Conservation (phyloP, 2,113 vertebrate species). For the Heloderma charlesbogerti region DNA sequence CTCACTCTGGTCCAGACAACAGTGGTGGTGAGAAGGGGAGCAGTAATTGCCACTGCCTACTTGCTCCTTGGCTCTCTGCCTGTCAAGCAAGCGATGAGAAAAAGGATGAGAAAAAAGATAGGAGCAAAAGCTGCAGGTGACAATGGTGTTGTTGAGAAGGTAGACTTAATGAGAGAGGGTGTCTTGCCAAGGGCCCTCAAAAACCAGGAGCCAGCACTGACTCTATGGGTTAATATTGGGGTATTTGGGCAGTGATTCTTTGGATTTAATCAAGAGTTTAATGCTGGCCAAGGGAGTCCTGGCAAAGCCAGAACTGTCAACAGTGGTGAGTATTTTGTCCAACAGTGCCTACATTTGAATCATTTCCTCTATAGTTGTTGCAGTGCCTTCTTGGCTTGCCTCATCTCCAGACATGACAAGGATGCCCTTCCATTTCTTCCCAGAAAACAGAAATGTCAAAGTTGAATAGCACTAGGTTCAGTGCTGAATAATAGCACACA, state of each 20-base stretch:
- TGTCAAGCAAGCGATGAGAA: too few species aligned
- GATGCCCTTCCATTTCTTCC: neutral
- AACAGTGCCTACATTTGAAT: neutral
- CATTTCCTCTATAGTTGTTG: neutral
- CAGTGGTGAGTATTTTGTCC: neutral
- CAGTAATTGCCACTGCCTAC: too few species aligned
- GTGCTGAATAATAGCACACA: neutral
- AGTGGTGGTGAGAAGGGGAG: too few species aligned
- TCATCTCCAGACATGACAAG: neutral
- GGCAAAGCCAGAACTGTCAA: neutral
- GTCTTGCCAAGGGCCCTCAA: neutral
- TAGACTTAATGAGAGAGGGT: neutral
- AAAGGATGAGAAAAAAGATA: too few species aligned
- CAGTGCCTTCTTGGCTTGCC: neutral
- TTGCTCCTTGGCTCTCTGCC: too few species aligned
- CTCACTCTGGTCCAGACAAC: too few species aligned
- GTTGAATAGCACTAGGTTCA: neutral
- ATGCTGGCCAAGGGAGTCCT: neutral
- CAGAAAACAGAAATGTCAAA: neutral
- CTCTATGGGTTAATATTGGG: neutral
- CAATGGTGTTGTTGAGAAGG: too few species aligned
- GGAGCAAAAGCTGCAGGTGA: too few species aligned
- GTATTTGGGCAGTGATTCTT: neutral
- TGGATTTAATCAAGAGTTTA: neutral
- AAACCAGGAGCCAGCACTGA: neutral